A percentile compares a stretch with the other conserved stretches of the same genome.
Conservation (phyloP, 1,140 invertebrate species). For the Aricia agestis region DNA sequence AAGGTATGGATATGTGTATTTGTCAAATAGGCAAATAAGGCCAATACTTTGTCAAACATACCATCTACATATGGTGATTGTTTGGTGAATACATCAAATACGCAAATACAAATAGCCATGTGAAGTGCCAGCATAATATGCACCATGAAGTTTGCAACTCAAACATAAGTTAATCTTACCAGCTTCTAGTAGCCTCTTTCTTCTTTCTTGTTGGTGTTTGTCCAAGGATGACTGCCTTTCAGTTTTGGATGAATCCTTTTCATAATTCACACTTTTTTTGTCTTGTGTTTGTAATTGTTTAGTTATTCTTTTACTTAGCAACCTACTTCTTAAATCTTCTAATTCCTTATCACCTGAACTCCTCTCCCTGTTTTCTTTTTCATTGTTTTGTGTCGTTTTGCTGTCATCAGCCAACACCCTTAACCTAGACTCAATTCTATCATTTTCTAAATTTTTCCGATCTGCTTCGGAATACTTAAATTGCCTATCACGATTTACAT, state of each 20-base stretch:
- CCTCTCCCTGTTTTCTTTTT: conserved; percentile 78
- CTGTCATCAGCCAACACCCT: conserved; percentile 64
- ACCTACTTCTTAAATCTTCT: conserved; percentile 84
- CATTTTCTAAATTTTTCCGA: conserved; percentile 59
- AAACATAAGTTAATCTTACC: conserved; percentile 54
- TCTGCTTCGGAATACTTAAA: conserved; percentile 74
- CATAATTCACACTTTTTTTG: conserved; percentile 65
- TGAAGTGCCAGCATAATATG: too few relatives aligned
- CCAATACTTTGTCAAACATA: too few relatives aligned
- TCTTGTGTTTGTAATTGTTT: conserved; percentile 76
- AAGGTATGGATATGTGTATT: too few relatives aligned
- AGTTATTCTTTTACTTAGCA: conserved; percentile 79
- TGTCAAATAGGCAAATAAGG: too few relatives aligned
- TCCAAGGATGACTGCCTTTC: conserved; percentile 65
- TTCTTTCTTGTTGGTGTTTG: conserved; percentile 78
- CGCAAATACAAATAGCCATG: too few relatives aligned
- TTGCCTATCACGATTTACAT: conserved; percentile 64
- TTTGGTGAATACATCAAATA: too few relatives aligned
- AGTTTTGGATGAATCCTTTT: conserved; percentile 51
- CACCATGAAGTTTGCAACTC: not conserved
- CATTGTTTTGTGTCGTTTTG: conserved; percentile 72
- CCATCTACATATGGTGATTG: too few relatives aligned
- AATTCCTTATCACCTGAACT: conserved; percentile 78
- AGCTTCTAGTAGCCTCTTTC: conserved; percentile 79
- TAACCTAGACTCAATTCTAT: conserved; percentile 68